These are phyloP conservation scores for Priocnemis perturbator DNA, from an alignment of 2,888 invertebrate species.

Conservation along the genomic window DNA sequence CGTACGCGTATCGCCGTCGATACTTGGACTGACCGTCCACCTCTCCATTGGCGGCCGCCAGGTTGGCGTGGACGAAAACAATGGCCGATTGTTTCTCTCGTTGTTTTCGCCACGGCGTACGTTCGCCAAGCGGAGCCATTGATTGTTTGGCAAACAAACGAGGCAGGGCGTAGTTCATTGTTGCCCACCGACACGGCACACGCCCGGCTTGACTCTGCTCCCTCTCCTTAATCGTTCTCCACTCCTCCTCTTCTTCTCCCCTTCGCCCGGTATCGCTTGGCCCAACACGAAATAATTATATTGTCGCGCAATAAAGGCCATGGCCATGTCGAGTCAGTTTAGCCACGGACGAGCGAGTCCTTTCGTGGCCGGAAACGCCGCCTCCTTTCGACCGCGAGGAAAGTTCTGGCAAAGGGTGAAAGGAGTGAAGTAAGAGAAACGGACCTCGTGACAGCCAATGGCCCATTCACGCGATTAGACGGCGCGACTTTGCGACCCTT, in stretches of 20 bases:
- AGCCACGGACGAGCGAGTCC: slow-evolving; percentile 52
- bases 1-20: no score
- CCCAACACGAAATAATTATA: slow-evolving; percentile 63
- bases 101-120: slow-evolving; percentile 39
- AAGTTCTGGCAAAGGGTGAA: background rate
- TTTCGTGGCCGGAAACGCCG: slow-evolving; percentile 43
- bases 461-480: background rate
- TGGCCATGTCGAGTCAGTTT: slow-evolving; percentile 55
- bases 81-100: slow-evolving; percentile 42
- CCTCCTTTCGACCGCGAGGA: slow-evolving; percentile 17
- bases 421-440: background rate
- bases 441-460: slow-evolving; percentile 10
- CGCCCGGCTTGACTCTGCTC: slow-evolving; percentile 43
- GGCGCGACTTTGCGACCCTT: slow-evolving; percentile 1
- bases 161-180: slow-evolving; percentile 45
- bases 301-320: slow-evolving; percentile 65
- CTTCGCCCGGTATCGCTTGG: slow-evolving; percentile 11
- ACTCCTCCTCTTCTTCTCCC: background rate
- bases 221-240: background rate
- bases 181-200: slow-evolving; percentile 51
- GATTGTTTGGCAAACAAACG: slow-evolving; percentile 66
- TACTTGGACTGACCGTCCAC: no score
- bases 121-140: slow-evolving; percentile 7
- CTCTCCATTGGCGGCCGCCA: no score
- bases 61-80: background rate